Evolutionary conservation across 2,113 vertebrate genomes (phyloP), one percentile per base, ranked within the genome.

Genomic region (Alaudala cheleensis): DNA sequence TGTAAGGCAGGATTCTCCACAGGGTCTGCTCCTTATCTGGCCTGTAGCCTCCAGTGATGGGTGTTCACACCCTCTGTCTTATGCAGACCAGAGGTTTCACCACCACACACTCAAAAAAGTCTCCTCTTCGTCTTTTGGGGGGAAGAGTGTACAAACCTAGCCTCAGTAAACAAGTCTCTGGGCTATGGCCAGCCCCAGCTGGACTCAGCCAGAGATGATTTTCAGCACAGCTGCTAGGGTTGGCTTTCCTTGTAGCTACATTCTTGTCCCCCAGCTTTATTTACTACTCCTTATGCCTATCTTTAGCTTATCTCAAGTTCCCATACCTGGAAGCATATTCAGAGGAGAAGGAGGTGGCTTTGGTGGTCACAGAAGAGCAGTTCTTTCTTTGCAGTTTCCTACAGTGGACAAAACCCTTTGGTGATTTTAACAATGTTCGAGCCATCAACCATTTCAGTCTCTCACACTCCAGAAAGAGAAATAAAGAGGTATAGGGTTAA

Each of bases 1-100:
- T 34, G 20, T 42, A 42, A 42, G 20, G 31, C 51, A 57, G 20
- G 34, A 58, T n/a, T 66, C 70, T 50, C 16, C 0, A 0, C 31
- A 50, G 25, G 20, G 16, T 42, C 16, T 57, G 60, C 34, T 57
- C 29, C 51, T 76, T 34, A 42, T 50, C 31, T 57, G 25, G 51
- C 29, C 37, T 21, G 20, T 11, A 34, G 51, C 24, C 42, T 40
- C 29, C 42, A 34, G 29, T 11, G 51, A 57, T 40, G 20, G 12
- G 20, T 42, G 29, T 29, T 40, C 16, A 34, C 6, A 15, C 39
- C 5, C 20, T 56, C 40, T 49, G 12, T 57, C 24, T 49, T 17
- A 57, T 17, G 29, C 24, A 24, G 24, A 49, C 29, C 82, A 49
- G 42, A 49, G 51, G 4, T 25, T 66, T 74, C 51, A 25, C 4